Evolutionary conservation across 2,888 invertebrate species (phyloP).

Genomic region (Ligdia adustata): DNA sequence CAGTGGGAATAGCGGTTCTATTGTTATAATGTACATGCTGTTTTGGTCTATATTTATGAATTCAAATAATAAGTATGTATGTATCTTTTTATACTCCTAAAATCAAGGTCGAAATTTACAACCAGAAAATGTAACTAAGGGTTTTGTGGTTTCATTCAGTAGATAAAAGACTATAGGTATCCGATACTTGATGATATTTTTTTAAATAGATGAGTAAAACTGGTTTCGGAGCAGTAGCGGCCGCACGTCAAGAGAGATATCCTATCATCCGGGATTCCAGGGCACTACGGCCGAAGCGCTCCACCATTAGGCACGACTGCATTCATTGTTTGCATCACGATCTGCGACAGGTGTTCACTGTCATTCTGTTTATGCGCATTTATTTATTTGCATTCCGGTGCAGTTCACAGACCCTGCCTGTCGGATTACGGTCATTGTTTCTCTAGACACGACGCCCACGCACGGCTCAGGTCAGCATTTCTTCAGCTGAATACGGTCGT

Average conservation of each 20-base stretch:
- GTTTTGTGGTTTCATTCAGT: too few species aligned
- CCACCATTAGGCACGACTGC: constrained; percentile 57
- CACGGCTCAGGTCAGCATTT: constrained; percentile 59
- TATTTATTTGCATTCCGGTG: constrained; percentile 81
- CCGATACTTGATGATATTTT: too few species aligned
- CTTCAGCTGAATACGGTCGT: constrained; percentile 51
- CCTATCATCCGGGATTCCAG: constrained; percentile 29
- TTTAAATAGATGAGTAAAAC: too few species aligned
- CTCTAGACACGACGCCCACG: constrained; percentile 53
- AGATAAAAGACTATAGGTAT: too few species aligned
- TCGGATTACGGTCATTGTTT: constrained; percentile 56
- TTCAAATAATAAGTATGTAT: too few species aligned
- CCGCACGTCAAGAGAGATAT: constrained; percentile 17
- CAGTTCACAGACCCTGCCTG: constrained; percentile 73
- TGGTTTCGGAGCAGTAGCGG: too few species aligned
- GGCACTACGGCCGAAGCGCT: constrained; percentile 39
- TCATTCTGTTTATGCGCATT: constrained; percentile 75
- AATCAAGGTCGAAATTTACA: too few species aligned
- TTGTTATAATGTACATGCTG: constrained; percentile 3
- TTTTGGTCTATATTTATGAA: not conserved
- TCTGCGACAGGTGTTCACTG: constrained; percentile 74
- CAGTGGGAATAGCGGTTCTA: constrained; percentile 15
- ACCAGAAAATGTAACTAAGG: too few species aligned
- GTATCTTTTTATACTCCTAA: too few species aligned
- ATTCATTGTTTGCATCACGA: constrained; percentile 75